phyloP scores from a whole-genome alignment of 2,113 vertebrate species.

The Hemiscyllium ocellatum region DNA sequence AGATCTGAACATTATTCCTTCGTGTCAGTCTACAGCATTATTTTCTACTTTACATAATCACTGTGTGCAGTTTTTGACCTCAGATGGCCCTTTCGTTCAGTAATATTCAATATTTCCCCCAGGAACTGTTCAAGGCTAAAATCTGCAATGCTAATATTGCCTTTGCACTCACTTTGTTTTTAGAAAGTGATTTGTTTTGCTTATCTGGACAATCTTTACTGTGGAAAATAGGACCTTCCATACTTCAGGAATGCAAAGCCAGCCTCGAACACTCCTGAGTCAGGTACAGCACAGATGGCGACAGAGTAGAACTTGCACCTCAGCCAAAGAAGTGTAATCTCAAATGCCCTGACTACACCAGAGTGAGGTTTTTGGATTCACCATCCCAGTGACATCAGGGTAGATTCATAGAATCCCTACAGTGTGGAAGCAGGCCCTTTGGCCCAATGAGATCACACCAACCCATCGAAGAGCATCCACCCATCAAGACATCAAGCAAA shows the following conservation, averaged over 20 bases:
- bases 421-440: no score
- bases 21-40: not conserved
- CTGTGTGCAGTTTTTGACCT: not conserved
- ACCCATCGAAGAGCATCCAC: no score
- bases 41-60: not conserved
- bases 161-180: not conserved
- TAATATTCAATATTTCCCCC: not conserved
- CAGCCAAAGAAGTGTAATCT: not conserved
- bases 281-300: not conserved
- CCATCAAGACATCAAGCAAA: not conserved
- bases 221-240: not conserved
- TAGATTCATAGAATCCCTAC: not conserved
- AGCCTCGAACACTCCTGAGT: not conserved
- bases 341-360: not conserved
- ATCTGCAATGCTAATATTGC: slow-evolving; percentile 20
- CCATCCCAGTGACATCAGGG: not conserved
- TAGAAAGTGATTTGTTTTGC: not conserved
- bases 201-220: not conserved
- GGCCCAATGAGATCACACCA: no score
- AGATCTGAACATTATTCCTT: not conserved
- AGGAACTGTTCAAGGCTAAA: not conserved
- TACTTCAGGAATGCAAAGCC: not conserved
- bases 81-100: not conserved
- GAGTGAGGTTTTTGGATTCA: not conserved
- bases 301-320: not conserved